Conservation (phyloP, 2,888 invertebrate species). For the Eupithecia pulchellata region DNA sequence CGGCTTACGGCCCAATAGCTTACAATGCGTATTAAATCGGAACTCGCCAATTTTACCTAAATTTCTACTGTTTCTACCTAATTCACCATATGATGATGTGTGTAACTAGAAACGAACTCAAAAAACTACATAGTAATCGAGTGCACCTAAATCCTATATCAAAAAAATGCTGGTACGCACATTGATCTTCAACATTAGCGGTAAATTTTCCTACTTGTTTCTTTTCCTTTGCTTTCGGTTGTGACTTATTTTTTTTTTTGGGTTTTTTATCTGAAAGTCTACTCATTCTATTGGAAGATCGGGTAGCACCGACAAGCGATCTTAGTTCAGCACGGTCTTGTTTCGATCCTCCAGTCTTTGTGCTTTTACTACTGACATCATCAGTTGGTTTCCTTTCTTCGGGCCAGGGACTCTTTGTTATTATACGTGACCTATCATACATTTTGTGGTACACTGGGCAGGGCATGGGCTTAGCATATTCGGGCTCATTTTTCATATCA, state of each 20-base stretch:
- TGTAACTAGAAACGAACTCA: background rate
- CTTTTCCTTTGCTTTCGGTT: slow-evolving; percentile 44
- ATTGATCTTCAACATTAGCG: slow-evolving; percentile 55
- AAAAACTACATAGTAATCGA: background rate
- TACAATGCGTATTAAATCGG: background rate
- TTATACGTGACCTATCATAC: slow-evolving; percentile 69
- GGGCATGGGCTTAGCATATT: slow-evolving; percentile 70
- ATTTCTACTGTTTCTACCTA: background rate
- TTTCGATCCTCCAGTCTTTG: slow-evolving; percentile 45
- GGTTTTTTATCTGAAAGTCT: background rate
- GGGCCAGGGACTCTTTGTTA: slow-evolving; percentile 68
- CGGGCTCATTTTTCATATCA: slow-evolving; percentile 68
- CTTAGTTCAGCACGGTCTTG: slow-evolving; percentile 26
- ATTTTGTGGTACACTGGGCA: slow-evolving; percentile 79
- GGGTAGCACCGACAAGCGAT: background rate
- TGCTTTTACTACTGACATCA: slow-evolving; percentile 58
- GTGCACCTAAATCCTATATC: background rate
- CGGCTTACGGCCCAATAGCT: too few relatives aligned
- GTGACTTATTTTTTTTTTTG: slow-evolving; percentile 11
- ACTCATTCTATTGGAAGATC: background rate
- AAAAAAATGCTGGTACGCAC: slow-evolving; percentile 51
- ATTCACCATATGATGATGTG: background rate
- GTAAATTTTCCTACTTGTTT: slow-evolving; percentile 66
- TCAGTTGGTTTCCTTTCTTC: slow-evolving; percentile 57
- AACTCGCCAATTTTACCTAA: background rate